Percentiles rank a stretch among this genome's conserved stretches.
Conservation (phyloP, 2,113 vertebrate species). For the Dolichallabes microphthalmus region DNA sequence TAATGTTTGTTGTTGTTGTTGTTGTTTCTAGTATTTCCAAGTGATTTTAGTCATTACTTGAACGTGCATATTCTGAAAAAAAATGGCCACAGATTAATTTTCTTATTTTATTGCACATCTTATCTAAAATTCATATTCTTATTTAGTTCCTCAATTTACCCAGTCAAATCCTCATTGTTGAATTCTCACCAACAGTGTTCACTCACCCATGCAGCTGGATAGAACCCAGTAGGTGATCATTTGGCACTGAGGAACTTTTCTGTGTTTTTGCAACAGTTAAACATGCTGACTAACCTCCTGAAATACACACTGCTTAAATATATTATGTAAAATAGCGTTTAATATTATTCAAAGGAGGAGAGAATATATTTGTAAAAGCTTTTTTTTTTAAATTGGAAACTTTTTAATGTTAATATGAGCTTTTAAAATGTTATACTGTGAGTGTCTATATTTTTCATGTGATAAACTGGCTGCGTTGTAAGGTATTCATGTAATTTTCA, state of each 20-base stretch:
- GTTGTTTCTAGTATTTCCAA: constrained; percentile 22
- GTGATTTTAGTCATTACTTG: constrained; percentile 47
- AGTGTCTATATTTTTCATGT: constrained; percentile 63
- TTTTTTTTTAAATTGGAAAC: constrained; percentile 18
- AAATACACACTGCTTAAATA: constrained; percentile 29
- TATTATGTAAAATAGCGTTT: constrained; percentile 32
- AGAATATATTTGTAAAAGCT: constrained; percentile 38
- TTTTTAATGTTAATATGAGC: constrained; percentile 36
- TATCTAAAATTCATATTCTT: constrained; percentile 12
- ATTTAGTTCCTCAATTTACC: constrained; percentile 15
- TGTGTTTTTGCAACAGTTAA: constrained; percentile 18
- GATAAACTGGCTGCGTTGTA: constrained; percentile 54
- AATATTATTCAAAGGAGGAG: constrained; percentile 30
- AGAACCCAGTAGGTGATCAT: neutral
- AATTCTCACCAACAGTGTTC: neutral
- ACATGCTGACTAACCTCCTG: constrained; percentile 41
- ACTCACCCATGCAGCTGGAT: neutral
- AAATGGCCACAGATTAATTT: constrained; percentile 11
- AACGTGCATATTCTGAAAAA: constrained; percentile 43
- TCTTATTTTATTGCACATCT: constrained; percentile 19
- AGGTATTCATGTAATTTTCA: constrained; percentile 58
- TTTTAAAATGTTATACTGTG: constrained; percentile 68
- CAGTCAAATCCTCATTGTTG: neutral
- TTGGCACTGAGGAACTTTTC: neutral
- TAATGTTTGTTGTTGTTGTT: neutral